Conservation (phyloP, 2,888 invertebrate genomes). For the Drosophila meridionalis region DNA sequence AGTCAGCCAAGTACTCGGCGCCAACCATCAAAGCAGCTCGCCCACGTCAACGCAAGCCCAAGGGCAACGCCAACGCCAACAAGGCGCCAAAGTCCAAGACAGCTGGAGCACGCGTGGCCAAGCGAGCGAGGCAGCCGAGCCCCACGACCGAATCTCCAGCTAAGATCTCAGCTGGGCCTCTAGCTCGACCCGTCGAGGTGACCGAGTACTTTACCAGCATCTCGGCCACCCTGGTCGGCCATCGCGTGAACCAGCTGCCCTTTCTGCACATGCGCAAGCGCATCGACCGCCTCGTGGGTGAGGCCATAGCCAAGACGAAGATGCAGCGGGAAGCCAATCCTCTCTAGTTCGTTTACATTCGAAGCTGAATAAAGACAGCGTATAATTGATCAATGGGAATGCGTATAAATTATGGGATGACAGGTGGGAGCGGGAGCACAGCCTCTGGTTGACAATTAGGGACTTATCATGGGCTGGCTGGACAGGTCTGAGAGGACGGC, state of each 20-base stretch:
- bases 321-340: not conserved
- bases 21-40: not conserved
- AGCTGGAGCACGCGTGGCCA: conserved; percentile 24
- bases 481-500: conserved; percentile 57
- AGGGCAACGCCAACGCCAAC: not conserved
- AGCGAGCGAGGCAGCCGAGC: conserved; percentile 4
- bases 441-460: not conserved
- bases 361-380: not conserved
- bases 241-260: conserved; percentile 13
- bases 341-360: not conserved
- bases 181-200: conserved; percentile 42
- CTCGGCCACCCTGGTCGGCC: conserved; percentile 37
- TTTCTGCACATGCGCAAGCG: conserved; percentile 35
- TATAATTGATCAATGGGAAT: not conserved
- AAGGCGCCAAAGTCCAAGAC: not conserved
- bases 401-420: too few relatives aligned
- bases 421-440: not conserved
- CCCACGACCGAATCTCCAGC: not conserved
- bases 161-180: not conserved
- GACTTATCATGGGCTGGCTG: not conserved
- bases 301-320: conserved; percentile 14
- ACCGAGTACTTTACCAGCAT: conserved; percentile 46
- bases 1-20: rapidly evolving
- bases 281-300: conserved; percentile 36
- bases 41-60: conserved; percentile 1